Percentiles rank a stretch among this genome's conserved stretches.
Conservation (phyloP, 2,113 vertebrate genomes). For the Corvus moneduloides region DNA sequence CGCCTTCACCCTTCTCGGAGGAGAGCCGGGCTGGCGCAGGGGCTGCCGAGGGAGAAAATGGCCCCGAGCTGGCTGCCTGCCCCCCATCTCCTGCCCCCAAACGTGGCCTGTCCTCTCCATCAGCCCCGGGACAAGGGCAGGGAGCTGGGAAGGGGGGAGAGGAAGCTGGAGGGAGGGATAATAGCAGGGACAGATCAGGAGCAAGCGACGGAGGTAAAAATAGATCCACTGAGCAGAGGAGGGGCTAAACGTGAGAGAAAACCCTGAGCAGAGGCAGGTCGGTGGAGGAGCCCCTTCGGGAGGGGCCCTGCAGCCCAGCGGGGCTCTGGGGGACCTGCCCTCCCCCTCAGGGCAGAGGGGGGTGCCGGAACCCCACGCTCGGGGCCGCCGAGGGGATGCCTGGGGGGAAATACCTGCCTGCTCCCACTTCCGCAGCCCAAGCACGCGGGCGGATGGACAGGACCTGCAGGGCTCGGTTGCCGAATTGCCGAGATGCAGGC, state of each 20-base stretch:
- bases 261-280: not conserved
- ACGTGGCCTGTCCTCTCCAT: not conserved
- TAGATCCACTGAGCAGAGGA: conserved; percentile 54
- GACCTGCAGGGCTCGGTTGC: not conserved
- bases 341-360: not conserved
- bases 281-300: not conserved
- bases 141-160: not conserved
- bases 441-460: not conserved
- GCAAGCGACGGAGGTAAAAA: conserved; percentile 48
- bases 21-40: not conserved
- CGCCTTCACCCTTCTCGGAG: not conserved
- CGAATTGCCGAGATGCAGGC: not conserved
- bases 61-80: not conserved
- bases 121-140: not conserved
- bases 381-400: not conserved
- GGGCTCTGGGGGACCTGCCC: not conserved
- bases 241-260: conserved; percentile 65
- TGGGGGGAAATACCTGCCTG: not conserved
- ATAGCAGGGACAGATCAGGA: conserved; percentile 55
- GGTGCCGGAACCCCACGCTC: fast-evolving
- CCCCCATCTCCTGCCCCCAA: not conserved
- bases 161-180: conserved; percentile 29
- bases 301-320: not conserved
- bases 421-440: not conserved
- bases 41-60: conserved; percentile 28